Evolutionary conservation across 1,140 invertebrate species (phyloP), one percentile per base, ranked within the genome.

Genomic region (Drosophila murphyi): DNA sequence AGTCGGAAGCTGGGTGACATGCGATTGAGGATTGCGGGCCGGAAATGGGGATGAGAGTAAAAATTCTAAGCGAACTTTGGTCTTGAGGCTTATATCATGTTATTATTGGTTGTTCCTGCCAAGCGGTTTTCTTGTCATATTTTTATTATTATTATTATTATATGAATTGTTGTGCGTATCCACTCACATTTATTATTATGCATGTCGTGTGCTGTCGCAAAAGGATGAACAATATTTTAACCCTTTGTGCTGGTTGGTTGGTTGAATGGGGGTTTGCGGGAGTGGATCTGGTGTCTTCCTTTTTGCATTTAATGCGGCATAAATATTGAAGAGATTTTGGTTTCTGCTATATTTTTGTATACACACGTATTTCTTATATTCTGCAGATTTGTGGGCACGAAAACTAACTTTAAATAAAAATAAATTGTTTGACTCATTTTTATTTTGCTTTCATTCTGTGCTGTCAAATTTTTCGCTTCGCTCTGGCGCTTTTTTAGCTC

Each of bases 171-270:
- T 72, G 65, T 60, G 29, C 32, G 12, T 51, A 63, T 63, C 64
- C 63, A 77, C 67, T 73, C 72, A 35, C 57, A 72, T 76, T 70
- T 87, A 78, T 81, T 86, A 86, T 86, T 86, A 86, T 86, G 78
- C 82, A 76, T 79, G 82, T 87, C 82, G 72, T 82, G 78, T 54
- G 60, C 50, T 64, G 74, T 68, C 78, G 59, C 82, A 72, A 65
- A 68, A 54, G 43, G 32, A 52, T 75, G 39, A 78, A 68, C 72
- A 55, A 86, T 82, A 79, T 82, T 86, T 87, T 39, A 78, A 79
- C 83, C 82, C 76, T 78, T 85, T 78, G 50, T 50, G 32, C 12
- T 48, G 35, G 3, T 7, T 20, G 20, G 20, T 20, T 20, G 28
- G 7, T 2, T 37, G 51, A 4, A 3, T 2, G 20, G 28, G 12